phyloP scores from a whole-genome alignment of 2,797 vertebrate genomes.

The Chelmon rostratus region DNA sequence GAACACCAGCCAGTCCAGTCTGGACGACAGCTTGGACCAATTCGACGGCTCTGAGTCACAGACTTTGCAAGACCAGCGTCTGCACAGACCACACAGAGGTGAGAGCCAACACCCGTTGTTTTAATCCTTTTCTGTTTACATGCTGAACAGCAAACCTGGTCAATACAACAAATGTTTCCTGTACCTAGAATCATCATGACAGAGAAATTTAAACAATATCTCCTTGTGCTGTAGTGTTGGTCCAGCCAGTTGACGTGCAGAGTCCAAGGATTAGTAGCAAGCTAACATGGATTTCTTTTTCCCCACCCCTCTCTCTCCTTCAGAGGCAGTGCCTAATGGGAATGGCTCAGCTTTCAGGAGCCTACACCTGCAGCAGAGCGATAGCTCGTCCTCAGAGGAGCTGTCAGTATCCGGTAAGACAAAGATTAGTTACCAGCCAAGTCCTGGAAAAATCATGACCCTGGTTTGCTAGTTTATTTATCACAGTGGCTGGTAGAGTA shows the following conservation, averaged over 20 bases:
- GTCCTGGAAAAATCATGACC: background rate
- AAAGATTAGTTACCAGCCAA: background rate
- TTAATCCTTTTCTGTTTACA: background rate
- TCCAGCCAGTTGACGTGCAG: background rate
- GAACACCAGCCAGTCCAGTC: slow-evolving; percentile 86
- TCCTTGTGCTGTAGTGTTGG: background rate
- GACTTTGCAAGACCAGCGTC: slow-evolving; percentile 60
- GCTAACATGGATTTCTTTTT: background rate
- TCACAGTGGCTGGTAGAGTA: background rate
- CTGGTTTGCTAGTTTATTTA: background rate
- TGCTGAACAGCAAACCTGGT: background rate
- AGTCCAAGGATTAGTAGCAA: slow-evolving; percentile 31
- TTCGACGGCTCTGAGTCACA: slow-evolving; percentile 48
- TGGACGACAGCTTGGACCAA: slow-evolving; percentile 82
- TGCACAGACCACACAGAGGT: slow-evolving; percentile 75
- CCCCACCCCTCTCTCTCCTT: background rate
- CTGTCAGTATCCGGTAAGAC: slow-evolving; percentile 73
- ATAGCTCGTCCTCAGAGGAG: slow-evolving; percentile 79
- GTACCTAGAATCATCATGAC: background rate
- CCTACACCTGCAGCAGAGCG: slow-evolving; percentile 63
- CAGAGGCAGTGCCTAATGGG: slow-evolving; percentile 70
- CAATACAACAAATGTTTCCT: background rate
- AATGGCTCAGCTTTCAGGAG: slow-evolving; percentile 54
- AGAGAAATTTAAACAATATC: background rate
- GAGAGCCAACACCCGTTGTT: slow-evolving; percentile 10